Percentiles rank a stretch among this genome's conserved stretches.
phyloP scores from a whole-genome alignment of 1,140 invertebrate species.

The Aphidius gifuensis region DNA sequence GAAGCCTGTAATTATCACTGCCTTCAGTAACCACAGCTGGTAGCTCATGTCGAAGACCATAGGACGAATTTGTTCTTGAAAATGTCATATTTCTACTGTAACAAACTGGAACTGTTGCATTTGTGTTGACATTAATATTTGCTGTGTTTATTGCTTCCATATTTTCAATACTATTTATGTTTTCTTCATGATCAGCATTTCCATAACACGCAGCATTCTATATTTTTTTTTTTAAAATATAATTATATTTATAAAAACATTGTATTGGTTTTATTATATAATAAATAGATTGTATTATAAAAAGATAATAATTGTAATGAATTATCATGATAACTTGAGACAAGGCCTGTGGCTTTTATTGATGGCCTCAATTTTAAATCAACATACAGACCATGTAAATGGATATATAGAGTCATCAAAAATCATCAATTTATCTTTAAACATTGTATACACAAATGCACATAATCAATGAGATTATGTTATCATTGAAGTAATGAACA shows the following conservation, averaged over 20 bases:
- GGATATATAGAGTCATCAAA: too few relatives aligned
- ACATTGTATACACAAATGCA: too few relatives aligned
- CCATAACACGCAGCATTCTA: constrained; percentile 55
- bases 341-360: too few relatives aligned
- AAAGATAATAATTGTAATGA: too few relatives aligned
- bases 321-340: too few relatives aligned
- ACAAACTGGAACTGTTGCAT: constrained; percentile 48
- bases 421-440: too few relatives aligned
- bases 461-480: too few relatives aligned
- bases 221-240: constrained; percentile 25
- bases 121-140: constrained; percentile 35
- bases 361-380: too few relatives aligned
- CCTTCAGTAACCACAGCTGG: constrained; percentile 64
- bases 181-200: constrained; percentile 50
- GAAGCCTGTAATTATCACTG: constrained; percentile 53
- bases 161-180: constrained; percentile 44
- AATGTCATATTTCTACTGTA: constrained; percentile 62
- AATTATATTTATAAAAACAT: constrained; percentile 27
- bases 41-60: constrained; percentile 55
- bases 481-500: too few relatives aligned
- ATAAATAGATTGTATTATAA: not conserved
- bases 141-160: constrained; percentile 42
- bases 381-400: too few relatives aligned
- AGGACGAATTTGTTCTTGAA: constrained; percentile 56
- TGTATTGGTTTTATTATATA: not conserved